Evolutionary conservation across 64 coral and sea anemone species (phyloP), one percentile per base, ranked within the genome.

Genomic region (Anthopleura sola): DNA sequence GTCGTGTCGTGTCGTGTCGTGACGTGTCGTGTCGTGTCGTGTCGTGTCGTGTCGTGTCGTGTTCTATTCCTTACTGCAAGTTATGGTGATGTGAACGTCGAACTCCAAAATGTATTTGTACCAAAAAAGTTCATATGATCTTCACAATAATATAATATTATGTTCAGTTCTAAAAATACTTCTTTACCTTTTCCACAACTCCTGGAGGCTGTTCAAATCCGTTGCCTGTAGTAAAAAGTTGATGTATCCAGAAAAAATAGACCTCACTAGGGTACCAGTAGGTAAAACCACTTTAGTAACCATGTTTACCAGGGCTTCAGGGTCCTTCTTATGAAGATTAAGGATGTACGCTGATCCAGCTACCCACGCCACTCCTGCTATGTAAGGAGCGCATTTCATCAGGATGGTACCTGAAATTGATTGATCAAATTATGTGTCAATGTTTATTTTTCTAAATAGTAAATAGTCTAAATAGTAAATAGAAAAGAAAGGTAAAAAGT

Each of bases 301-400:
- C 60, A 88, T 34, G 4, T 39, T 13, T 4, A 24, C 57, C 2
- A 88, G 46, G 36, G 87, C 79, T 48, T 82, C 32, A 28, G 87
- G 87, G 49, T 88, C 87, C 29, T 82, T 38, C 10, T 80, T 88
- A 39, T 88, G 78, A 19, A 47, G 77, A 54, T 88, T 88, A 12
- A 88, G 87, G 18, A 88, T 62, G 21, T 60, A 88, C 21, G n/a
- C 34, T 34, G 76, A 80, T 44, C 87, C 87, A 40, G 40, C 55
- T 49, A 40, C 23, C 87, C 87, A 88, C 31, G 78, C 87, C 55
- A 33, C 87, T 81, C 37, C 58, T 62, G 23, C 58, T 62, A 33
- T 13, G 88, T 79, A 58, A 89, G 48, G 29, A 83, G 19, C 21
- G 82, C 49, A 60, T 16, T 15, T 48, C 60, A 20, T 37, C 38